These are phyloP conservation scores for Archaeoteleia sp. DNA, from an alignment of 2,888 invertebrate species.

Conservation along the genomic window DNA sequence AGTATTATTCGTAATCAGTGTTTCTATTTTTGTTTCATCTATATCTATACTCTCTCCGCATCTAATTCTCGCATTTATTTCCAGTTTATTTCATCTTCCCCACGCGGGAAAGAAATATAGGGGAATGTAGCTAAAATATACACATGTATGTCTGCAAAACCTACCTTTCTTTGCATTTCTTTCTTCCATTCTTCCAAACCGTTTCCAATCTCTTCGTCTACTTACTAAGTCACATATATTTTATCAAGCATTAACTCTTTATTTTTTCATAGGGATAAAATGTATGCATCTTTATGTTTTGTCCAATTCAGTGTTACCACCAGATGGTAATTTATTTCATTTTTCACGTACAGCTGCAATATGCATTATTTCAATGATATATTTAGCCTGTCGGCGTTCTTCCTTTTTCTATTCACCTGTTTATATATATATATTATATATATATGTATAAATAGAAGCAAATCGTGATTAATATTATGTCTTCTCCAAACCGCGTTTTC, in stretches of 20 bases:
- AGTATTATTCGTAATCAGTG: constrained; percentile 45
- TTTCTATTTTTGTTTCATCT: constrained; percentile 32
- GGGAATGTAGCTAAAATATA: constrained; percentile 39
- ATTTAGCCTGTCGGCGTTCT: constrained; percentile 31
- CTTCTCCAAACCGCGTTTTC: no score
- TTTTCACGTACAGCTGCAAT: no score
- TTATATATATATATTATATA: constrained; percentile 5
- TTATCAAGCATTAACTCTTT: no score
- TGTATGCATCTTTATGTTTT: no score
- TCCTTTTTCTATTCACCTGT: constrained; percentile 8
- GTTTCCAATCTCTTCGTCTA: no score
- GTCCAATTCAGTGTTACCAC: no score
- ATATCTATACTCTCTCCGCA: constrained; percentile 28
- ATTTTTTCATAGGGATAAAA: no score
- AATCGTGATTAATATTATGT: constrained; percentile 14
- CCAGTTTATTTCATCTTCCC: constrained; percentile 38
- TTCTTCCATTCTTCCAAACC: constrained; percentile 19
- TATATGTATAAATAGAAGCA: constrained; percentile 5
- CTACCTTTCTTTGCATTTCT: constrained; percentile 25
- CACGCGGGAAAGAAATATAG: no score
- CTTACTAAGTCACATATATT: no score
- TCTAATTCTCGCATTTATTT: constrained; percentile 35
- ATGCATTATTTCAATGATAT: no score
- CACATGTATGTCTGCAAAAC: constrained; percentile 18
- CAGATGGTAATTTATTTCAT: no score